Base-by-base conservation (phyloP, 2,888 invertebrate species). In the Carcina quercana region DNA sequence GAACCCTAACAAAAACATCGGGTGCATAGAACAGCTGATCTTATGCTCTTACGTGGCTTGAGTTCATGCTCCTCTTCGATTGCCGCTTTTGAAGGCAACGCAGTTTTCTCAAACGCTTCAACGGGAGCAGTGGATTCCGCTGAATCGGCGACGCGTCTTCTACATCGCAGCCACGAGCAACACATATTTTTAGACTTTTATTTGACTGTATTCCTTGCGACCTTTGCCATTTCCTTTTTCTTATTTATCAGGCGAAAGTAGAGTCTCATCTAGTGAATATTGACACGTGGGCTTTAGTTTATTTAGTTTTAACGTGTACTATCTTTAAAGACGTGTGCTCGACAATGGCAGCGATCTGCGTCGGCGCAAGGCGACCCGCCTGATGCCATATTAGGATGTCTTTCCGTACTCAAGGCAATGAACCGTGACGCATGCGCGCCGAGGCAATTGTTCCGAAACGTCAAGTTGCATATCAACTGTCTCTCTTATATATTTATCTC, bases 331-430 rank as follows among this genome's bases (percentile, higher is more conserved):
- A 66, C 59, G 64, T 50, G 66, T 67, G 52, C 62, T 46, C 58
- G 50, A 61, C 55, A 76, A 73, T 76, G 75, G 66, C 60, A 47
- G 55, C 53, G 50, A 20, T 20, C 43, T 65, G 75, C 73, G 74
- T 75, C 50, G 76, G 75, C 75, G 73, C 79, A 76, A 76, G 73
- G 72, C 63, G 57, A 75, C 65, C 74, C 63, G 63, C 56, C 58
- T 58, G 62, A 56, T 53, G 53, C 50, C 82, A 74, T 80, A 83
- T 80, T 76, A 74, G 80, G 82, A 69, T 65, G 65, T 68, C 72
- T 74, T 73, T 75, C 70, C 70, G 71, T 59, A 70, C 54, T 75
- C 76, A 78, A 79, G 79, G 80, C 80, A 75, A 73, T 79, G 80
- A 82, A 79, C 82, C 76, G 65, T 75, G 74, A 78, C 80, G 68